Evolutionary conservation across 2,888 invertebrate species (phyloP).

Genomic region (Andrena praecox): DNA sequence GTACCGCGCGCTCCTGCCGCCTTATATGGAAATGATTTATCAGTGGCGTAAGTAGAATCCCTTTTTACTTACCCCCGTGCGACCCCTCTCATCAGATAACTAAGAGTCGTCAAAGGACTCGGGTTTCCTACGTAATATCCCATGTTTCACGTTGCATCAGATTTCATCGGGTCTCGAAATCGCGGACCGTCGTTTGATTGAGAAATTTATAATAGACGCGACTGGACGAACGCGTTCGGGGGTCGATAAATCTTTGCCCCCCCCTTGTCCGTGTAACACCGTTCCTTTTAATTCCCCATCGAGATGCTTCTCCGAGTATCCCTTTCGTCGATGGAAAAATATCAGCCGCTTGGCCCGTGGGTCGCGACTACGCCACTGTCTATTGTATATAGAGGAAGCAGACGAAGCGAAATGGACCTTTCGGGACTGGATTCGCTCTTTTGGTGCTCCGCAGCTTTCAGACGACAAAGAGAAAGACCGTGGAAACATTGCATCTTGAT

Average conservation of each 20-base stretch:
- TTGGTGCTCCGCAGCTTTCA: constrained; percentile 37
- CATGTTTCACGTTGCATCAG: constrained; percentile 46
- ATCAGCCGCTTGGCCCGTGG: not conserved
- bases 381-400: constrained; percentile 29
- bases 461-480: constrained; percentile 51
- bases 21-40: constrained; percentile 72
- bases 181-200: constrained; percentile 42
- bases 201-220: constrained; percentile 40
- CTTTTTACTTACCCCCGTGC: constrained; percentile 13
- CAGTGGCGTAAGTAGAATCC: constrained; percentile 63
- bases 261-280: not conserved
- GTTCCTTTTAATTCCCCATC: not conserved
- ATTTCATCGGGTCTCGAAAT: constrained; percentile 48
- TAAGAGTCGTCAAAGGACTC: constrained; percentile 51
- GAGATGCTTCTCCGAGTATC: too few species aligned
- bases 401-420: constrained; percentile 35
- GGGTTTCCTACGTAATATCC: constrained; percentile 50
- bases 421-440: constrained; percentile 39
- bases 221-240: not conserved
- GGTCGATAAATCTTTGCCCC: constrained; percentile 16
- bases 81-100: constrained; percentile 41
- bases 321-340: not conserved
- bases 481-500: constrained; percentile 76
- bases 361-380: constrained; percentile 47
- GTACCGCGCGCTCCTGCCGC: constrained; percentile 57